Base-by-base conservation (phyloP, 2,797 vertebrate species). In the Lagodon rhomboides region DNA sequence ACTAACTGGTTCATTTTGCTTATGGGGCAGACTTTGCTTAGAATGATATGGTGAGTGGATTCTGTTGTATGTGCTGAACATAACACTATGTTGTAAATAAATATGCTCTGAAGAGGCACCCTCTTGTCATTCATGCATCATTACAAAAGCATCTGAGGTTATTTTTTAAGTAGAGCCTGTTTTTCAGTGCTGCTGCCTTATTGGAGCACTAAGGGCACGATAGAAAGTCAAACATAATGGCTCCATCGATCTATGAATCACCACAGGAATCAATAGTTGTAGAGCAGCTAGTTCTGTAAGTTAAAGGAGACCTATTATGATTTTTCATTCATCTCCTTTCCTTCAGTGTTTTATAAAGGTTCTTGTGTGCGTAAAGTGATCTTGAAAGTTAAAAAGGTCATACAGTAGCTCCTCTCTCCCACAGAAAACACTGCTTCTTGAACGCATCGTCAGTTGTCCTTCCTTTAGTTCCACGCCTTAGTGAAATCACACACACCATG, bases 11-110 rank as follows among this genome's bases (percentile, higher is more conserved):
- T 91, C 59, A 56, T 83, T 90, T 89, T 93, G 80, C 80, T 83
- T 68, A 80, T 87, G 77, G 89, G 82, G 73, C 38, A 84, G 67
- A 89, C 80, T 85, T 90, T 88, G 76, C 79, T 88, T 91, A 90
- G 74, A 88, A 85, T 87, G 61, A 82, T 84, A 84, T 82, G 87
- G 77, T 85, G 80, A 90, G 70, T 87, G 77, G 82, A 87, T 80
- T 73, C 7, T 87, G 73, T 68, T 93, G 74, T 92, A 88, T 90
- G 89, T 85, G 92, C 77, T 90, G 76, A 91, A 83, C 67, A 87
- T 94, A 94, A 95, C 89, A 90, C 80, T 86, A 85, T 89, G 80
- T 87, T 96, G 95, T 96, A 95, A 96, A 96, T 96, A 96, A 96
- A 96, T 86, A 34, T 87, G 79, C 84, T 92, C 80, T 87, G 75